Evolutionary conservation across 2,113 vertebrate genomes (phyloP).

Genomic region (Bos javanicus): DNA sequence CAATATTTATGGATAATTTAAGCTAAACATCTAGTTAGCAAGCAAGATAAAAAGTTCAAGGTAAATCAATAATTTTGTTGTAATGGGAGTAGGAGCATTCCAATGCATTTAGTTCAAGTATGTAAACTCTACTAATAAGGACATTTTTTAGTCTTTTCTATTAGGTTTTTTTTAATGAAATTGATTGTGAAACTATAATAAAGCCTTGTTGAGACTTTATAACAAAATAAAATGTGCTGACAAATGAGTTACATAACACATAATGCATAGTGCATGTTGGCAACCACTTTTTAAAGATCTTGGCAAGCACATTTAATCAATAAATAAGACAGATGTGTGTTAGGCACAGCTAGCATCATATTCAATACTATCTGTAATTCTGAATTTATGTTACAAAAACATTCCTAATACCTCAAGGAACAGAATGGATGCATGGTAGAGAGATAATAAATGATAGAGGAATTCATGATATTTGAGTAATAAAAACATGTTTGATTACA

Average conservation of each 20-base stretch:
- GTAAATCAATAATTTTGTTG: constrained; percentile 46
- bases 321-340: neutral
- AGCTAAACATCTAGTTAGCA: neutral
- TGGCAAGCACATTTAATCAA: neutral
- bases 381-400: neutral
- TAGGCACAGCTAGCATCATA: neutral
- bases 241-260: neutral
- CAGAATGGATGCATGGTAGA: neutral
- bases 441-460: neutral
- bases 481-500: neutral
- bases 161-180: constrained; percentile 45
- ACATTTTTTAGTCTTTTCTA: constrained; percentile 37
- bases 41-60: constrained; percentile 32
- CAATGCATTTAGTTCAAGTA: neutral
- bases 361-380: neutral
- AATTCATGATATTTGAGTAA: neutral
- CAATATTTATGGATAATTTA: constrained; percentile 1
- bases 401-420: neutral
- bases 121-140: constrained; percentile 35
- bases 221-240: constrained; percentile 42
- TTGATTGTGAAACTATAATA: constrained; percentile 51
- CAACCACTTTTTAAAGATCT: neutral
- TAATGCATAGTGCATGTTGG: neutral
- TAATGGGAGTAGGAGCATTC: neutral
- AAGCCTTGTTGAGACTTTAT: constrained; percentile 44